Evolutionary conservation across 2,113 vertebrate species (phyloP).

Genomic region (Sinocyclocheilus anshuiensis): DNA sequence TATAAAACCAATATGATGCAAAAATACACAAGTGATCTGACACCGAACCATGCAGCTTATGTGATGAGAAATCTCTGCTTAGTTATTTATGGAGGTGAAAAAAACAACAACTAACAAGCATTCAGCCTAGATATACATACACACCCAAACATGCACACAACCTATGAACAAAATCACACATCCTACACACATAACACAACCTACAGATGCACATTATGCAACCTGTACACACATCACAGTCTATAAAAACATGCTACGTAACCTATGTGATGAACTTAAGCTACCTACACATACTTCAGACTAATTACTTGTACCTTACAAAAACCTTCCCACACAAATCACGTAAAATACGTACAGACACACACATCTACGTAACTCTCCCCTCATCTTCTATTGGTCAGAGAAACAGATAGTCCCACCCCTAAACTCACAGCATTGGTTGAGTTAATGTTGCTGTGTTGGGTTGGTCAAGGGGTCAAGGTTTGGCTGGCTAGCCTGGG

Average conservation of each 20-base stretch:
- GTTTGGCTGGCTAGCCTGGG: neutral
- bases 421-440: neutral
- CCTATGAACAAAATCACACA: slow-evolving; percentile 36
- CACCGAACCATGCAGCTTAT: neutral
- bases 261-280: slow-evolving; percentile 15
- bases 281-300: slow-evolving; percentile 38
- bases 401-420: neutral
- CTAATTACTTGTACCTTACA: neutral
- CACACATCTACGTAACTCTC: neutral
- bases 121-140: slow-evolving; percentile 8
- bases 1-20: neutral
- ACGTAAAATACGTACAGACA: neutral
- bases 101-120: slow-evolving; percentile 35
- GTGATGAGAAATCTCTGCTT: neutral
- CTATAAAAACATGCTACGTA: slow-evolving; percentile 23
- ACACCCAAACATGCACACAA: slow-evolving; percentile 12
- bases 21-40: neutral
- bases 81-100: slow-evolving; percentile 35
- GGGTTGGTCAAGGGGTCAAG: neutral
- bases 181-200: slow-evolving; percentile 39
- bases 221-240: slow-evolving; percentile 2
- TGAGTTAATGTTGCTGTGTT: neutral
- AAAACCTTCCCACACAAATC: neutral
- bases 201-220: slow-evolving; percentile 31
- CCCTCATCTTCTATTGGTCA: neutral